These are phyloP conservation scores for Schizopygopsis pylzovi DNA, from an alignment of 2,797 vertebrate genomes.

Conservation along the genomic window DNA sequence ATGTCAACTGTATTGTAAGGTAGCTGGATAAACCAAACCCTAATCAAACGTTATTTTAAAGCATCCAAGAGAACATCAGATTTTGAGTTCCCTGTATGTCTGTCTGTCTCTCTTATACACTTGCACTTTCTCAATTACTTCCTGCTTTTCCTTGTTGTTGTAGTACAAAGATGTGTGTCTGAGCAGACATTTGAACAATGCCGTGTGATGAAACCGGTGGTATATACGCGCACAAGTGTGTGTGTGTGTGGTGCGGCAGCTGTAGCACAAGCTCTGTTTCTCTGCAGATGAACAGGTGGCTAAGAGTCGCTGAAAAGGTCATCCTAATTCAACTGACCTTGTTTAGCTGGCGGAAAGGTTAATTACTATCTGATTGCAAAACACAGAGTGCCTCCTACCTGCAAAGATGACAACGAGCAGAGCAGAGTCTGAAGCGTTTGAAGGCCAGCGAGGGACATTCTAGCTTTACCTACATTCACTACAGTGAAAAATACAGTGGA, in stretches of 20 bases:
- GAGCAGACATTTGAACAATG: background rate
- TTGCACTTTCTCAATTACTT: constrained; percentile 35
- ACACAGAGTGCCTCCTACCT: constrained; percentile 28
- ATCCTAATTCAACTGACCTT: constrained; percentile 37
- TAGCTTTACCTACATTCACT: constrained; percentile 17
- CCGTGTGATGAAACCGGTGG: background rate
- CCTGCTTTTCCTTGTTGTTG: background rate
- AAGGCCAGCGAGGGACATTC: constrained; percentile 7
- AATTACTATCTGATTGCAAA: constrained; percentile 46
- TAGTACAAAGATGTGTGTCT: background rate
- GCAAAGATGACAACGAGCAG: constrained; percentile 7
- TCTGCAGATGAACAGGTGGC: constrained; percentile 30
- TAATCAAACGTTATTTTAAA: background rate
- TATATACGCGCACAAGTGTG: background rate
- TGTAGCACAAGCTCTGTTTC: background rate
- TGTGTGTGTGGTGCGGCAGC: background rate
- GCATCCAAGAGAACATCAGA: background rate
- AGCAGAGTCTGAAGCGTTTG: background rate
- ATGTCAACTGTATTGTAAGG: background rate
- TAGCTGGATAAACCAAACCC: background rate
- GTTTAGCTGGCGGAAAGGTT: constrained; percentile 47
- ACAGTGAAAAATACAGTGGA: constrained; percentile 48
- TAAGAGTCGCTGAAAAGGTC: constrained; percentile 43
- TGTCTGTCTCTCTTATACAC: background rate
- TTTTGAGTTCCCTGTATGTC: background rate